Evolutionary conservation across 1,140 invertebrate genomes (phyloP).

Genomic region (Glossosoma conforme): DNA sequence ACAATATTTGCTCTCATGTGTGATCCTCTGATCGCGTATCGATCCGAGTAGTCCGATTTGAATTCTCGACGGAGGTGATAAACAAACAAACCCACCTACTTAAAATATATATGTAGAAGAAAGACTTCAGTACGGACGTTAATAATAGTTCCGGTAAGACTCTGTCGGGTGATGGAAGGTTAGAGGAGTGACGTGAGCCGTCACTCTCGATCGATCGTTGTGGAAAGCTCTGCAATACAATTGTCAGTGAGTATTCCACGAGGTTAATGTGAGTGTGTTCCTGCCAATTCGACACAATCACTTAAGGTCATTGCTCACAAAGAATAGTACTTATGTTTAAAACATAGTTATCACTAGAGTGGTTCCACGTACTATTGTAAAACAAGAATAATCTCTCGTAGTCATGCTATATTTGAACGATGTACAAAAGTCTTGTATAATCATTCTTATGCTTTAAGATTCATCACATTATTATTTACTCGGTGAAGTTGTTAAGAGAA

Average conservation of each 20-base stretch:
- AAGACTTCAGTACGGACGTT: slow-evolving; percentile 20
- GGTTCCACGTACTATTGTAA: slow-evolving; percentile 29
- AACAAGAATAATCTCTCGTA: slow-evolving; percentile 26
- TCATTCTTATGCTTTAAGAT: slow-evolving; percentile 30
- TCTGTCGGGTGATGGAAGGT: slow-evolving; percentile 20
- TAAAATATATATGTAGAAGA: slow-evolving; percentile 27
- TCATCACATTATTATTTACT: slow-evolving; percentile 30
- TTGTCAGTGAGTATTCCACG: slow-evolving; percentile 26
- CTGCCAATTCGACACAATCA: slow-evolving; percentile 16
- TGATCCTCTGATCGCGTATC: slow-evolving; percentile 14
- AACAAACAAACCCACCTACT: slow-evolving; percentile 30
- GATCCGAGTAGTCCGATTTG: slow-evolving; percentile 11
- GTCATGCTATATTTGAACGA: slow-evolving; percentile 31
- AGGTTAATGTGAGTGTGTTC: slow-evolving; percentile 10
- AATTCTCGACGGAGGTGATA: slow-evolving; percentile 18
- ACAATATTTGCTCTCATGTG: slow-evolving; percentile 10
- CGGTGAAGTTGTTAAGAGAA: slow-evolving; percentile 31
- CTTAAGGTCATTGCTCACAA: slow-evolving; percentile 21
- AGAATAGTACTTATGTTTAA: slow-evolving; percentile 33
- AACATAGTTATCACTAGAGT: slow-evolving; percentile 31
- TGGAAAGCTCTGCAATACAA: slow-evolving; percentile 26
- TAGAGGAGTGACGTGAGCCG: slow-evolving; percentile 9
- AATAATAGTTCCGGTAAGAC: slow-evolving; percentile 25
- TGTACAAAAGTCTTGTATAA: slow-evolving; percentile 33
- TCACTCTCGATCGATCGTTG: slow-evolving; percentile 2